These are phyloP conservation scores for Campoplex nolae DNA, from an alignment of 2,888 invertebrate species.

Conservation along the genomic window DNA sequence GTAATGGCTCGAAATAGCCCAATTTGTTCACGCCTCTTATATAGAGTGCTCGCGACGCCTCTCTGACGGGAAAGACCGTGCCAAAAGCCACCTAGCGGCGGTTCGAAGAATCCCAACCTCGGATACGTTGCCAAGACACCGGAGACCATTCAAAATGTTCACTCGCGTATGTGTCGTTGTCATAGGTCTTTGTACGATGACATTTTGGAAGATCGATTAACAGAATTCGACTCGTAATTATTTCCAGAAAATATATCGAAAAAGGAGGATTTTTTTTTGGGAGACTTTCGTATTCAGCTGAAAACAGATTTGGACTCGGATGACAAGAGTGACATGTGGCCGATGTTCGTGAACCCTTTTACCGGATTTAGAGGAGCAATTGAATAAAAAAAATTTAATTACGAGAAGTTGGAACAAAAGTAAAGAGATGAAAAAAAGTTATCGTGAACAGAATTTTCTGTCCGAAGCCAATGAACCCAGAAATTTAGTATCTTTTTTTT, in stretches of 20 bases:
- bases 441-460: not conserved
- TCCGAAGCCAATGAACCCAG: not conserved
- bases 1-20: not conserved
- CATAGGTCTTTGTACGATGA: not conserved
- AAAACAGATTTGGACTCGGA: not conserved
- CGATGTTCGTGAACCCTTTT: not conserved
- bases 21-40: not conserved
- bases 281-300: not conserved
- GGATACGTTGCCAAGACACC: not conserved
- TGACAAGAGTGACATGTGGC: not conserved
- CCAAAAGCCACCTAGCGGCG: constrained; percentile 9
- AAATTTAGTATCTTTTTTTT: not conserved
- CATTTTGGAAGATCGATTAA: not conserved
- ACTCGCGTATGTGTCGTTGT: not conserved
- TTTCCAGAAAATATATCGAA: not conserved
- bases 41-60: not conserved
- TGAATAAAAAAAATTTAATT: not conserved
- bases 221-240: not conserved
- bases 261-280: not conserved
- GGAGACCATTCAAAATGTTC: not conserved
- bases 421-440: not conserved
- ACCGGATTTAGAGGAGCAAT: not conserved
- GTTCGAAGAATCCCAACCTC: not conserved
- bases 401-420: not conserved
- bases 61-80: not conserved